These are phyloP conservation scores for Trileptium ribeirensis DNA, from an alignment of 2,888 invertebrate genomes.

Conservation along the genomic window DNA sequence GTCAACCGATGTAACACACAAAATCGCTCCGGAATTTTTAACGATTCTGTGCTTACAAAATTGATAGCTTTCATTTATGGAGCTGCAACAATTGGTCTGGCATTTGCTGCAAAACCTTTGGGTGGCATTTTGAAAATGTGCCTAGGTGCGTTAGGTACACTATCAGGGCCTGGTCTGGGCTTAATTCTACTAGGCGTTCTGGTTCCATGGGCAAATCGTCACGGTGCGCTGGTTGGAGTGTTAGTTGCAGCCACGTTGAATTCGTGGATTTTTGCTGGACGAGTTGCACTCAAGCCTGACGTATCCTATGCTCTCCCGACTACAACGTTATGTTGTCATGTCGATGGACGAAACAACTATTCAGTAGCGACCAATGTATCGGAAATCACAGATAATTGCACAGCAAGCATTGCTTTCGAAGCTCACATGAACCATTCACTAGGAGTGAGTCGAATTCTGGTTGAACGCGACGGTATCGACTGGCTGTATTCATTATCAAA, in stretches of 20 bases:
- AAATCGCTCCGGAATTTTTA: neutral
- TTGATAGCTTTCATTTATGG: slow-evolving; percentile 8
- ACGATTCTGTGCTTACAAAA: neutral
- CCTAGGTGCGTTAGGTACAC: neutral
- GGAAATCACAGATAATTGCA: neutral
- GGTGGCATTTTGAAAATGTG: slow-evolving; percentile 20
- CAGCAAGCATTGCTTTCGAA: neutral
- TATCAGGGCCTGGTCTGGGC: slow-evolving; percentile 19
- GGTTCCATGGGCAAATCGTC: slow-evolving; percentile 20
- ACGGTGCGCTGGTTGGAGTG: slow-evolving; percentile 15
- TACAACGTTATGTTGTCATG: neutral
- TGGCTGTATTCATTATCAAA: slow-evolving; percentile 2
- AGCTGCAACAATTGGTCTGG: slow-evolving; percentile 8
- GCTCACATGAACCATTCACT: neutral
- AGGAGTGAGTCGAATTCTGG: neutral
- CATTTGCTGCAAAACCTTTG: slow-evolving; percentile 20
- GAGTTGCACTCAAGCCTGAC: neutral
- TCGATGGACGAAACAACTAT: neutral
- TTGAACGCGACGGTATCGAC: neutral
- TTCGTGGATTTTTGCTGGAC: slow-evolving; percentile 18
- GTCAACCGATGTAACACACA: neutral
- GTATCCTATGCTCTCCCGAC: slow-evolving; percentile 9
- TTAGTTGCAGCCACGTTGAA: neutral
- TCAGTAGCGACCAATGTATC: neutral
- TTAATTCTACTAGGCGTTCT: slow-evolving; percentile 21